Percentiles rank a stretch among this genome's conserved stretches.
phyloP scores from a whole-genome alignment of 2,797 vertebrate genomes.

The Acanthurus lineatus region DNA sequence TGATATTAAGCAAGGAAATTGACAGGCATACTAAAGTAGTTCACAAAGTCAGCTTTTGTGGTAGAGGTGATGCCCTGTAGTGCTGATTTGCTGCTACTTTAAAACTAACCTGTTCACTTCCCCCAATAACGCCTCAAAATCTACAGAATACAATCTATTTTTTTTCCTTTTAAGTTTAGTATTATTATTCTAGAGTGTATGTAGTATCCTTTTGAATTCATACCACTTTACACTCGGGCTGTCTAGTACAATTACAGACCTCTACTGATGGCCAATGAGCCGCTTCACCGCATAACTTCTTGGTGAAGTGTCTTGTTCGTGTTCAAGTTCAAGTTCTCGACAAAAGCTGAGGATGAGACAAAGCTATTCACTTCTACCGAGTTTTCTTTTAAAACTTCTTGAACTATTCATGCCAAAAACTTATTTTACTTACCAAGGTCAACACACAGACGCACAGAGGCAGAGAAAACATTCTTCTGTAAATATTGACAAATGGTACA shows the following conservation, averaged over 20 bases:
- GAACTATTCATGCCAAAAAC: not conserved
- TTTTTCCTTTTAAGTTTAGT: constrained; percentile 22
- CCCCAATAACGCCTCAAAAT: constrained; percentile 36
- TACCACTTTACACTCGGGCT: constrained; percentile 27
- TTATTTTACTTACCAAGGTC: not conserved
- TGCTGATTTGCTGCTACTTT: constrained; percentile 22
- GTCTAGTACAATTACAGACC: constrained; percentile 9
- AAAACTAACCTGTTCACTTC: constrained; percentile 35
- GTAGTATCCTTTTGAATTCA: constrained; percentile 36
- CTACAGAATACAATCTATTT: constrained; percentile 18
- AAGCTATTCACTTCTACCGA: not conserved
- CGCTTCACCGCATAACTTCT: not conserved
- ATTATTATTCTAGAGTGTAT: constrained; percentile 20
- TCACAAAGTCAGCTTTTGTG: constrained; percentile 49
- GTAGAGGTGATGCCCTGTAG: constrained; percentile 61
- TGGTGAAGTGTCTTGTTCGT: constrained; percentile 1
- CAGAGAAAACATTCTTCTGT: too few relatives aligned
- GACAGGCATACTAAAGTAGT: constrained; percentile 63
- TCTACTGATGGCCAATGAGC: constrained; percentile 14
- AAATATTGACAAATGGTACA: too few relatives aligned
- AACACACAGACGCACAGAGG: too few relatives aligned
- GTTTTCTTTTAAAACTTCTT: not conserved
- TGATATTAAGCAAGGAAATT: constrained; percentile 68
- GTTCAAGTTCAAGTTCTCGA: not conserved
- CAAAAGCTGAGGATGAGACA: not conserved